Evolutionary conservation across 2,113 vertebrate genomes (phyloP).

Genomic region (Nothobranchius kuhntae): DNA sequence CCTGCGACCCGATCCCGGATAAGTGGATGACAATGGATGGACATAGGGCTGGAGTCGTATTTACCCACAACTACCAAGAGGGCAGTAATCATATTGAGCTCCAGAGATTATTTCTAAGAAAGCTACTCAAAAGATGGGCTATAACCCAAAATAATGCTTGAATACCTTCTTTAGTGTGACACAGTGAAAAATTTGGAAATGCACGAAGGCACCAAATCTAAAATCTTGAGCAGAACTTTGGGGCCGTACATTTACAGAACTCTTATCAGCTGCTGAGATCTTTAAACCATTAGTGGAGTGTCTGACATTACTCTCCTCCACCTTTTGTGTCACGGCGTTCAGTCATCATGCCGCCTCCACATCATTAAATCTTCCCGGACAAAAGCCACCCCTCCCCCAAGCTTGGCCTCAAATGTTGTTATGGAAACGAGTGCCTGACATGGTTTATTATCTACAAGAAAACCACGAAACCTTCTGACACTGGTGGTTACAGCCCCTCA

Average conservation of each 20-base stretch:
- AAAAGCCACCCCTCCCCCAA: slow-evolving; percentile 44
- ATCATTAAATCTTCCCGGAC: slow-evolving; percentile 66
- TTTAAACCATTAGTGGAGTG: slow-evolving; percentile 18
- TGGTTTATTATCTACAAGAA: slow-evolving; percentile 19
- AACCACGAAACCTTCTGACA: neutral
- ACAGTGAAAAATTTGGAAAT: too few relatives aligned
- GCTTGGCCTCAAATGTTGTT: slow-evolving; percentile 59
- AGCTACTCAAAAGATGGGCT: too few relatives aligned
- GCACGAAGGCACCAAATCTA: neutral
- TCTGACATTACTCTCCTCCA: slow-evolving; percentile 36
- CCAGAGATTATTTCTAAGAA: too few relatives aligned
- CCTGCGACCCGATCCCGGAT: too few relatives aligned
- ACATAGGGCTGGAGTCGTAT: neutral
- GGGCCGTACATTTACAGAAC: neutral
- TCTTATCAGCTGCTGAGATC: neutral
- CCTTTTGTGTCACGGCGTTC: neutral
- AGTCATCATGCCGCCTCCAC: slow-evolving; percentile 26
- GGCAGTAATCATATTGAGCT: too few relatives aligned
- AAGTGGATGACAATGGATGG: too few relatives aligned
- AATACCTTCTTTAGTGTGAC: too few relatives aligned
- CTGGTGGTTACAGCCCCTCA: too few relatives aligned
- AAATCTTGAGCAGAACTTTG: neutral
- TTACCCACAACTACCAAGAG: too few relatives aligned
- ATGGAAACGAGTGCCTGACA: slow-evolving; percentile 68
- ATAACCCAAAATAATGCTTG: too few relatives aligned